These are phyloP conservation scores for Heliconius ismenius DNA, from an alignment of 2,888 invertebrate genomes.

Conservation along the genomic window DNA sequence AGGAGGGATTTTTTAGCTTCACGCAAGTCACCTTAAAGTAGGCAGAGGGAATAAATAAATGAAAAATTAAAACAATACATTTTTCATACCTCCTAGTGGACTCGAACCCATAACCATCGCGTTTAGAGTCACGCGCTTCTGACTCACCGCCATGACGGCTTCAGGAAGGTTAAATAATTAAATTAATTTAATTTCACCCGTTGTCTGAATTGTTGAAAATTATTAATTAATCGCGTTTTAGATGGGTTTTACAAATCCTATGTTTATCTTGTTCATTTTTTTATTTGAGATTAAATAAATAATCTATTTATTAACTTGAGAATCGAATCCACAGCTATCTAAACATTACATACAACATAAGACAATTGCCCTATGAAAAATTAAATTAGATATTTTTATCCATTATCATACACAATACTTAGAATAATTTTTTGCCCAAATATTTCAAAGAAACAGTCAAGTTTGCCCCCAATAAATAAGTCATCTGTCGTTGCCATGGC, in stretches of 20 bases:
- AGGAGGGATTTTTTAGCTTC: background rate
- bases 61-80: background rate
- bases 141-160: background rate
- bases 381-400: background rate
- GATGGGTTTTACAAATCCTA: no score
- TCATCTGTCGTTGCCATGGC: slow-evolving; percentile 1
- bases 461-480: background rate
- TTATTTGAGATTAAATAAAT: no score
- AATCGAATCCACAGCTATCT: background rate
- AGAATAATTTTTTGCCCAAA: background rate
- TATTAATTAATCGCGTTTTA: no score
- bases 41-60: background rate
- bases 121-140: background rate
- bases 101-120: background rate
- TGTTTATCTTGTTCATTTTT: no score
- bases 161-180: background rate
- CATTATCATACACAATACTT: background rate
- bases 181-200: no score
- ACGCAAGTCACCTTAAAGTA: background rate
- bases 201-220: no score
- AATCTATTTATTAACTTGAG: background rate
- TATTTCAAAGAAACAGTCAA: background rate
- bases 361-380: no score
- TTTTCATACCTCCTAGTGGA: background rate
- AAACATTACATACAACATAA: no score